Base-by-base conservation (phyloP, 2,888 invertebrate species). In the Ectemnius cavifrons region DNA sequence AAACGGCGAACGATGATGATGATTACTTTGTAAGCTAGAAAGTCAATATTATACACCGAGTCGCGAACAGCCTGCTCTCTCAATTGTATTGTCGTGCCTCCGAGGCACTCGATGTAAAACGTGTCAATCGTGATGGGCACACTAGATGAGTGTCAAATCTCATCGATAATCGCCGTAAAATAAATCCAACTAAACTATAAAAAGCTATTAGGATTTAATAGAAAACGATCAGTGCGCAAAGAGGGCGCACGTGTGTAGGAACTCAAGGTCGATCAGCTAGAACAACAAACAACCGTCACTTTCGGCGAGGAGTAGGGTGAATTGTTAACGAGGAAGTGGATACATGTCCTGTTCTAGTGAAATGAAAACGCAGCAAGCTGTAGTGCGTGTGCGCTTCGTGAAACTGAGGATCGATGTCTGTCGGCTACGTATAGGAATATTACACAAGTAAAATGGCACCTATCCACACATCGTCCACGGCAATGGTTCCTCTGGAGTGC, bases 391-490 rank as follows among this genome's bases (percentile, higher is more conserved):
- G 37, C 37, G 37, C 37, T 37, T 37, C 8, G 37, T 37, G 37
- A 37, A 37, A 37, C 37, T 37, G 37, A 37, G 37, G 37, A 37
- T 37, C 37, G 37, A 37, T 37, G 37, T 37, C 37, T 37, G 37
- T 37, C 37, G 37, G 37, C 37, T 37, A 37, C 37, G 37, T 37
- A 37, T 37, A 37, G 37, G 37, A 37, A 37, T 37, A 37, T 37
- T 37, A 37, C 37, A 37, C 52, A n/a, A 18, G 16, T 52, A 37
- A 65, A 65, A 65, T 18, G 56, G 45, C 56, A 52, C 52, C 16
- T 52, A 52, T 16, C 16, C 52, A 52, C 16, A 16, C 67, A 59
- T 74, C 67, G 72, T 67, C 75, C 75, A 75, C 58, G 58, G 68
- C 71, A 58, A 67, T 47, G 37, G 56, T 49, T 52, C 52, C 63